Conservation (phyloP, 2,888 invertebrate genomes). For the Rhamphomyia laevipes region DNA sequence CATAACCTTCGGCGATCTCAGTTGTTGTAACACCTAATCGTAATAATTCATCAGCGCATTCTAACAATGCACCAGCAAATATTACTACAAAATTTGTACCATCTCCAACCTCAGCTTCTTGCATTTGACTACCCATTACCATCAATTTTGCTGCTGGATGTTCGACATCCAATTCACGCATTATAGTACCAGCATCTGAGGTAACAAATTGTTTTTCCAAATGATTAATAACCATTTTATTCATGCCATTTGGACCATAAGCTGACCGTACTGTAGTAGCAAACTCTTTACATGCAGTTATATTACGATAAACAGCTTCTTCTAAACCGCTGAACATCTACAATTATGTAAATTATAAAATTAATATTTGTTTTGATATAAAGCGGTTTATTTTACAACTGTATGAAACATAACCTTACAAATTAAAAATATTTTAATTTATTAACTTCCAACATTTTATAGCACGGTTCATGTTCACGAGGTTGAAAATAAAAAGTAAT, state of each 20-base stretch:
- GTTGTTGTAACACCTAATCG: slow-evolving; percentile 92
- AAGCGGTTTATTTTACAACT: not conserved
- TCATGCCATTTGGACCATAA: slow-evolving; percentile 97
- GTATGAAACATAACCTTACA: slow-evolving; percentile 12
- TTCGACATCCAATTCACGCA: slow-evolving; percentile 89
- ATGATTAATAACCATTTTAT: slow-evolving; percentile 99
- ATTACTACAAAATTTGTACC: slow-evolving; percentile 98
- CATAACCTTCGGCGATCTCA: slow-evolving; percentile 94
- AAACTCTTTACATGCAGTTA: slow-evolving; percentile 91
- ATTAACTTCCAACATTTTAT: too few species aligned
- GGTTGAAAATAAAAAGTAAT: too few species aligned
- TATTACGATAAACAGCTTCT: slow-evolving; percentile 94
- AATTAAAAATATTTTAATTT: not conserved
- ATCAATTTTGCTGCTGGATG: slow-evolving; percentile 97
- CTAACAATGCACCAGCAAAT: slow-evolving; percentile 82
- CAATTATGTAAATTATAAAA: slow-evolving; percentile 16
- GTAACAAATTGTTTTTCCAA: slow-evolving; percentile 98
- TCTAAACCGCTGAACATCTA: slow-evolving; percentile 80
- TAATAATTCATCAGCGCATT: slow-evolving; percentile 83
- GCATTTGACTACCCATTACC: slow-evolving; percentile 94
- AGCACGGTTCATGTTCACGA: too few species aligned
- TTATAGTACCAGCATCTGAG: slow-evolving; percentile 97
- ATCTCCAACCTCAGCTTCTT: slow-evolving; percentile 96
- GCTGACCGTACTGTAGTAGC: slow-evolving; percentile 87
- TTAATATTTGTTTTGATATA: not conserved